A percentile compares a stretch with the other conserved stretches of the same genome.
Conservation (phyloP, 1,140 invertebrate species). For the Drosophila leontia region DNA sequence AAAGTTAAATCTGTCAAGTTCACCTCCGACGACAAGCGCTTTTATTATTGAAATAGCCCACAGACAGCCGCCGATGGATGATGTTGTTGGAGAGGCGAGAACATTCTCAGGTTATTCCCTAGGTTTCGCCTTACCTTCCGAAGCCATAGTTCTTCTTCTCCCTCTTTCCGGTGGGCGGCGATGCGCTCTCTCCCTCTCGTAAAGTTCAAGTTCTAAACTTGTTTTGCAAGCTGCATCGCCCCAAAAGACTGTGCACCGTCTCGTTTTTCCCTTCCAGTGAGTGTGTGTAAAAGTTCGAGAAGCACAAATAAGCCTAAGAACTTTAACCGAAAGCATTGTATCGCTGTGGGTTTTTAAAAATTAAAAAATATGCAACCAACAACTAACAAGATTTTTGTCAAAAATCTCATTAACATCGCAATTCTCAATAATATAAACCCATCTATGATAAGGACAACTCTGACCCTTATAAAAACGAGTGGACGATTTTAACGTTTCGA, state of each 20-base stretch:
- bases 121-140: conserved; percentile 9
- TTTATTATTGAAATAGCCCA: conserved; percentile 59
- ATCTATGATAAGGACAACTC: background rate
- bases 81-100: conserved; percentile 1
- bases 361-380: background rate
- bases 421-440: background rate
- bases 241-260: conserved; percentile 11
- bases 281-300: conserved; percentile 59
- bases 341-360: background rate
- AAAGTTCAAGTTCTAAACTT: conserved; percentile 76
- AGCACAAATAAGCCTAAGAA: conserved; percentile 38
- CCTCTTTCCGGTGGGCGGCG: background rate
- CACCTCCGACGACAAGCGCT: conserved; percentile 70
- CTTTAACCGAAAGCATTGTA: conserved; percentile 45
- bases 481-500: background rate
- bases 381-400: no score
- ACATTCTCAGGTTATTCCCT: conserved; percentile 37
- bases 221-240: conserved; percentile 66
- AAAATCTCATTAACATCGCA: no score
- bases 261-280: background rate
- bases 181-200: conserved; percentile 31
- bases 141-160: conserved; percentile 9
- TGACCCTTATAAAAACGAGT: background rate
- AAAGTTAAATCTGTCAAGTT: conserved; percentile 83
- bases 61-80: conserved; percentile 1